These are phyloP conservation scores for Apoda limacodes DNA, from an alignment of 2,888 invertebrate genomes.

Conservation along the genomic window DNA sequence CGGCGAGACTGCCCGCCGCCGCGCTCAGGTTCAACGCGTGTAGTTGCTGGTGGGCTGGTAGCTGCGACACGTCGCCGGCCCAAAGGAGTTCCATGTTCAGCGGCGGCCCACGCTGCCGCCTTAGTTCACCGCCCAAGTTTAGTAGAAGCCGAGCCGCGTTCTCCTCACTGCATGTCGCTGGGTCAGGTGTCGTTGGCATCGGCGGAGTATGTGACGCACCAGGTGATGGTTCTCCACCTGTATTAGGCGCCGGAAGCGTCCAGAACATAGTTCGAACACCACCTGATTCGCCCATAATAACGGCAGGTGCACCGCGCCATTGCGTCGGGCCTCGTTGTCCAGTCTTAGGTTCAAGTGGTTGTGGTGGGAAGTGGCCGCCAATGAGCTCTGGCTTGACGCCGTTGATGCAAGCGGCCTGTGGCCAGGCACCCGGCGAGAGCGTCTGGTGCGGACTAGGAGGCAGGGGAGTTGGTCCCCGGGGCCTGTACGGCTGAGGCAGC, in stretches of 20 bases:
- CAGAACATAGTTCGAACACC: conserved; percentile 82
- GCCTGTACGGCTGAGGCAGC: conserved; percentile 44
- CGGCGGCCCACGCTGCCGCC: conserved; percentile 74
- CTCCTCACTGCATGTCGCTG: conserved; percentile 67
- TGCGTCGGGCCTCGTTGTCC: conserved; percentile 49
- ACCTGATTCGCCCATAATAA: conserved; percentile 94
- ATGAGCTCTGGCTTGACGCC: conserved; percentile 88
- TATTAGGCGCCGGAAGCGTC: conserved; percentile 69
- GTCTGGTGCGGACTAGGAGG: conserved; percentile 50
- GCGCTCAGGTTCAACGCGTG: conserved; percentile 82
- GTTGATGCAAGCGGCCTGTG: conserved; percentile 75
- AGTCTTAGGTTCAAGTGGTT: conserved; percentile 48
- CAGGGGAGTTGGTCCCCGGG: conserved; percentile 50
- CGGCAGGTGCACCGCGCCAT: conserved; percentile 82
- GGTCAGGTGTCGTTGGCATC: conserved; percentile 47
- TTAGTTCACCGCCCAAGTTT: conserved; percentile 79
- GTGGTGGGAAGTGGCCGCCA: conserved; percentile 69
- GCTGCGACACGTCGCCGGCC: conserved; percentile 88
- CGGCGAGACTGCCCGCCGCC: conserved; percentile 56
- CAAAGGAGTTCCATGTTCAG: conserved; percentile 93
- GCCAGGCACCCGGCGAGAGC: conserved; percentile 62
- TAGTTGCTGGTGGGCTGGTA: conserved; percentile 84
- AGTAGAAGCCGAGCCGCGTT: conserved; percentile 78
- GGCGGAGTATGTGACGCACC: conserved; percentile 63
- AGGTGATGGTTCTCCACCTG: conserved; percentile 62